Conservation (phyloP, 2,113 vertebrate species). For the Campylomormyrus tamandua region DNA sequence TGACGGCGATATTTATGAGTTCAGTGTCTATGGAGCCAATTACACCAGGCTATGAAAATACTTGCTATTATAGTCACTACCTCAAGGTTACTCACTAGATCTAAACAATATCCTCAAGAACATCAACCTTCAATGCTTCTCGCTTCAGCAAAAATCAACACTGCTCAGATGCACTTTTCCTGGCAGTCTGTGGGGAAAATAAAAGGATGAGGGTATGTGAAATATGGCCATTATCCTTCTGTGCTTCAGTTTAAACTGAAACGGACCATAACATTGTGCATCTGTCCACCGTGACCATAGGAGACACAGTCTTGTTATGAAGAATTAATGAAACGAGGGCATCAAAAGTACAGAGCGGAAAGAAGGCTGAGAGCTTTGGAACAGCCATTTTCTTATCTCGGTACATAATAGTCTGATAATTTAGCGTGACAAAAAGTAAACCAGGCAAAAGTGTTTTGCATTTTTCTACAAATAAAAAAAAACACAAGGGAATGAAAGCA, state of each 20-base stretch:
- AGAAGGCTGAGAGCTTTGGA: not conserved
- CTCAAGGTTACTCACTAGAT: conserved; percentile 43
- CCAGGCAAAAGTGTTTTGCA: not conserved
- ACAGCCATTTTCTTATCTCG: conserved; percentile 1
- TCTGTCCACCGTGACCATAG: conserved; percentile 31
- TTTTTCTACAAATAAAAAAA: not conserved
- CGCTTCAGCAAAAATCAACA: conserved; percentile 56
- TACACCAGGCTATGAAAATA: conserved; percentile 53
- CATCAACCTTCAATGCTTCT: conserved; percentile 48
- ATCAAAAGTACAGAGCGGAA: conserved; percentile 11
- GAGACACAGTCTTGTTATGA: conserved; percentile 20
- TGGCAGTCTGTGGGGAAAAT: conserved; percentile 10
- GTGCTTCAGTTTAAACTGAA: conserved; percentile 35
- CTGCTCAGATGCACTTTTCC: conserved; percentile 56
- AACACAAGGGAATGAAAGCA: not conserved
- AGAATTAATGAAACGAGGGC: conserved; percentile 4
- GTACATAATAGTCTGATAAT: not conserved
- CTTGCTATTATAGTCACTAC: conserved; percentile 42
- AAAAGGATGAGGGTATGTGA: not conserved
- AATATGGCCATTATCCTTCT: conserved; percentile 36
- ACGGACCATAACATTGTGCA: conserved; percentile 32
- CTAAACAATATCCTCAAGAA: conserved; percentile 43
- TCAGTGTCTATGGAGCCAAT: conserved; percentile 58
- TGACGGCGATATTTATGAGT: conserved; percentile 46
- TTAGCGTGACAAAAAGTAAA: not conserved